These are phyloP conservation scores for Mechanitis mazaeus DNA, from an alignment of 2,888 invertebrate genomes.

Conservation along the genomic window DNA sequence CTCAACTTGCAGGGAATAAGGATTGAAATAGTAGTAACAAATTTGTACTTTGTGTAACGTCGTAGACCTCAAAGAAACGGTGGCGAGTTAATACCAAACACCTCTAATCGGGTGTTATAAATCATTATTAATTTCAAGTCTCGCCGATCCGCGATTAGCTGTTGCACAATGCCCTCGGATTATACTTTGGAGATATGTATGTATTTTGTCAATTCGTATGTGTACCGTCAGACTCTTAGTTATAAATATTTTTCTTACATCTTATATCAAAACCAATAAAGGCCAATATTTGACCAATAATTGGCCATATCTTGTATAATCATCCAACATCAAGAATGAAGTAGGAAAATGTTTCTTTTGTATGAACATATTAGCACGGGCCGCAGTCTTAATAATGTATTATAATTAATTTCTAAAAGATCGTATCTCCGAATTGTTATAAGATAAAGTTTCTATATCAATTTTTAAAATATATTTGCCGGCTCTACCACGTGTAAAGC, in stretches of 20 bases:
- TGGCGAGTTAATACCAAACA: constrained; percentile 54
- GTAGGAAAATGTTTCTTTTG: no score
- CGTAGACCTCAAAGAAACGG: constrained; percentile 42
- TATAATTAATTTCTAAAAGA: constrained; percentile 11
- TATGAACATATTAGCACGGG: constrained; percentile 21
- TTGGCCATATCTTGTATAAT: no score
- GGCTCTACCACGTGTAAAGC: constrained; percentile 63
- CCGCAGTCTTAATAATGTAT: constrained; percentile 18
- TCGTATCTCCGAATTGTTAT: background rate
- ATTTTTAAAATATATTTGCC: constrained; percentile 32
- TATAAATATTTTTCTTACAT: no score
- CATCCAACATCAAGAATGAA: no score
- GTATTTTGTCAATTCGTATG: constrained; percentile 73
- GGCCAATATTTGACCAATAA: no score
- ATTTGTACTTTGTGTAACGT: constrained; percentile 21
- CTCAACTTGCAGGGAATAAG: constrained; percentile 20
- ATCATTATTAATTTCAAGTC: constrained; percentile 74
- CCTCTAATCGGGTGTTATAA: constrained; percentile 71
- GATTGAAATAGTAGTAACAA: constrained; percentile 10
- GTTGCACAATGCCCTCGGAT: constrained; percentile 73
- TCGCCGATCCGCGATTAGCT: constrained; percentile 71
- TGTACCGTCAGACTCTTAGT: constrained; percentile 45
- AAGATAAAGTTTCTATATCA: constrained; percentile 1
- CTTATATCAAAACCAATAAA: no score
- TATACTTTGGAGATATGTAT: constrained; percentile 70